Evolutionary conservation across 2,113 vertebrate genomes (phyloP).

Genomic region (Hemiprocne comata): DNA sequence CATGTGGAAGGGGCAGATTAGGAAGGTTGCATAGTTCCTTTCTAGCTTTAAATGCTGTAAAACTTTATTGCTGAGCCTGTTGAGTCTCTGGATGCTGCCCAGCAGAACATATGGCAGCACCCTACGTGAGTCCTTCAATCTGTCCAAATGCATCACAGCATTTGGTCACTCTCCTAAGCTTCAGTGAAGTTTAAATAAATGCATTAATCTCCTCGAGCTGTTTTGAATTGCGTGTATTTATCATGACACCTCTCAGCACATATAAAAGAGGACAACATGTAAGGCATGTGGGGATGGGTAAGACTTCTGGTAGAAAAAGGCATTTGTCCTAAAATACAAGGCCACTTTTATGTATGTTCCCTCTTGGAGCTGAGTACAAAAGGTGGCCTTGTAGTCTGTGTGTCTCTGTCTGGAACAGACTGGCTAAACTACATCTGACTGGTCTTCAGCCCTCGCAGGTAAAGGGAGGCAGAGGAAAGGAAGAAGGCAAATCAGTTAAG

Average conservation of each 20-base stretch:
- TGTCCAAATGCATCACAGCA: not conserved
- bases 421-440: not conserved
- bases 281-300: not conserved
- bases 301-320: not conserved
- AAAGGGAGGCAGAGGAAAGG: not conserved
- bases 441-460: not conserved
- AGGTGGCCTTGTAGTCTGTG: not conserved
- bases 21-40: not conserved
- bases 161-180: not conserved
- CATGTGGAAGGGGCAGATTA: not conserved
- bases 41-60: not conserved
- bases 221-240: not conserved
- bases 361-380: not conserved
- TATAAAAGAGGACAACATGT: not conserved
- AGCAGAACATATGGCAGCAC: not conserved
- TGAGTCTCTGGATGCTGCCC: not conserved
- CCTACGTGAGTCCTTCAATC: not conserved
- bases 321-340: not conserved
- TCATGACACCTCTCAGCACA: not conserved
- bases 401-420: not conserved
- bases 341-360: not conserved
- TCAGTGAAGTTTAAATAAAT: not conserved
- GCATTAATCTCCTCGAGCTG: not conserved
- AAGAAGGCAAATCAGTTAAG: not conserved
- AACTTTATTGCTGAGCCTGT: not conserved